These are phyloP conservation scores for Pyrrhura leucotis DNA, from an alignment of 2,797 vertebrate genomes.

Conservation along the genomic window DNA sequence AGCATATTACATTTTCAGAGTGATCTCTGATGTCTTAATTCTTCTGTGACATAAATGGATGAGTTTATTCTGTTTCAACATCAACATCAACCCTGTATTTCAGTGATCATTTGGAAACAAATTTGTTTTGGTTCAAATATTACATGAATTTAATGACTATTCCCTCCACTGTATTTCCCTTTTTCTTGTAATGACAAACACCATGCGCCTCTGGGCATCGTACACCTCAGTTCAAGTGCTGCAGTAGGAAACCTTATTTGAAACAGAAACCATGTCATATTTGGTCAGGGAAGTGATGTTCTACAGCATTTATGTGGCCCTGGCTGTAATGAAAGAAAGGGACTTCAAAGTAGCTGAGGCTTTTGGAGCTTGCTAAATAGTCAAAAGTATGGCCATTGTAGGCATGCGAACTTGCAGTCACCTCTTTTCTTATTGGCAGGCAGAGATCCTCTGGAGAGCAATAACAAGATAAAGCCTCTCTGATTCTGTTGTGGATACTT, in stretches of 20 bases:
- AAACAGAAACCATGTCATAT: background rate
- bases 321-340: background rate
- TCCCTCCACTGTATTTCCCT: background rate
- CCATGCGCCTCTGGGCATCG: background rate
- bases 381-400: conserved; percentile 22
- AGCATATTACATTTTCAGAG: background rate
- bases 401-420: conserved; percentile 50
- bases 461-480: conserved; percentile 37
- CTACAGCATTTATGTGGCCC: background rate
- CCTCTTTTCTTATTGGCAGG: conserved; percentile 52
- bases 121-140: background rate
- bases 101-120: background rate
- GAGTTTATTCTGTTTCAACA: background rate
- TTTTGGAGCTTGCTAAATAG: conserved; percentile 45
- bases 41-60: background rate
- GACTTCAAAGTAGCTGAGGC: background rate
- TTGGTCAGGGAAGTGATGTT: conserved; percentile 24
- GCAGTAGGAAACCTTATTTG: background rate
- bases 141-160: background rate
- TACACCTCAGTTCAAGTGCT: background rate
- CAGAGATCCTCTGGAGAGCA: conserved; percentile 32
- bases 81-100: background rate
- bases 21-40: background rate
- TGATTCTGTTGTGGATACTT: conserved; percentile 54
- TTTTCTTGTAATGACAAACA: background rate